Conservation (phyloP, 2,797 vertebrate species). For the Falco biarmicus region DNA sequence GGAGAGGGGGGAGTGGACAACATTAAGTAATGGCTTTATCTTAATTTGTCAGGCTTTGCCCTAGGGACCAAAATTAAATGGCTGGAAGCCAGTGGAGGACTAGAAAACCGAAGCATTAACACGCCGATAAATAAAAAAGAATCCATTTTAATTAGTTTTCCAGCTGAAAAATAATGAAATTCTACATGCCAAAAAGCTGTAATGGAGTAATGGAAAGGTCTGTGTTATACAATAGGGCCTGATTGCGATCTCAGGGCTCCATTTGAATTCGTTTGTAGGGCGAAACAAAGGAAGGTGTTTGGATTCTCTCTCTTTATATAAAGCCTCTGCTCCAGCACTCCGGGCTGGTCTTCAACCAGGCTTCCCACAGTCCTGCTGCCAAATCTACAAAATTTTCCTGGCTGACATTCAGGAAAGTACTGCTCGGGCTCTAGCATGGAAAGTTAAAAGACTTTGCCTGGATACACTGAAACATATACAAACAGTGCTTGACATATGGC, state of each 20-base stretch:
- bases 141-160: constrained; percentile 82
- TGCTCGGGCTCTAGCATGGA: constrained; percentile 89
- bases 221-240: constrained; percentile 75
- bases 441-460: constrained; percentile 94
- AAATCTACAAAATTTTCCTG: constrained; percentile 97
- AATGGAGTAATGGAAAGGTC: constrained; percentile 75
- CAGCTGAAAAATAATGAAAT: constrained; percentile 80
- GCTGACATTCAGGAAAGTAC: constrained; percentile 95
- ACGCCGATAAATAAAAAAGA: constrained; percentile 77
- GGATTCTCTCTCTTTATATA: constrained; percentile 78
- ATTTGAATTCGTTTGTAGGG: constrained; percentile 64
- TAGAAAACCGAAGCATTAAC: constrained; percentile 75
- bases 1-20: constrained; percentile 66
- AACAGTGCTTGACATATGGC: constrained; percentile 82
- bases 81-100: constrained; percentile 71
- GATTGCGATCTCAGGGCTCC: constrained; percentile 77
- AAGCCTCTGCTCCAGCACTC: constrained; percentile 76
- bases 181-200: constrained; percentile 71
- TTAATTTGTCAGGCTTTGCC: constrained; percentile 85
- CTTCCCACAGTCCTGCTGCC: constrained; percentile 92
- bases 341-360: constrained; percentile 80
- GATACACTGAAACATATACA: constrained; percentile 93
- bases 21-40: constrained; percentile 88
- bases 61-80: constrained; percentile 76
- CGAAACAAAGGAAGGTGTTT: constrained; percentile 84